phyloP scores from a whole-genome alignment of 1,140 invertebrate species.

The Vollenhovia emeryi region DNA sequence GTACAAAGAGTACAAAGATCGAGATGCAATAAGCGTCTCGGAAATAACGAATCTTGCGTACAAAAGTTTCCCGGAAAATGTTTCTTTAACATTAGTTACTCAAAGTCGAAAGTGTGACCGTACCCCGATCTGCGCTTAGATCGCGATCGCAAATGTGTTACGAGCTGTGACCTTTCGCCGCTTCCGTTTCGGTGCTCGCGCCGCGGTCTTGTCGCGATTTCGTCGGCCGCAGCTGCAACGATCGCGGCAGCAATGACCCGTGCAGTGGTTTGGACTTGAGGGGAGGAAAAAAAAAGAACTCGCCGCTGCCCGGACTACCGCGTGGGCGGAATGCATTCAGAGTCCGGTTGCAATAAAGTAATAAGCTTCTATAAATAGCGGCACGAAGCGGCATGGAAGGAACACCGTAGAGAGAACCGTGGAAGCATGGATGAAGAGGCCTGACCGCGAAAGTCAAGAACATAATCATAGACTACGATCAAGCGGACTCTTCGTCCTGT shows the following conservation, averaged over 20 bases:
- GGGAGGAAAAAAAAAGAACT: neutral
- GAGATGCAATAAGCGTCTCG: neutral
- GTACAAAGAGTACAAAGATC: no score
- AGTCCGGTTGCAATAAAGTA: constrained; percentile 79
- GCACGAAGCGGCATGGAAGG: constrained; percentile 68
- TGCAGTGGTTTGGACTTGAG: constrained; percentile 15
- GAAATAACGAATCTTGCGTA: neutral
- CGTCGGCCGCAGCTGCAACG: constrained; percentile 8
- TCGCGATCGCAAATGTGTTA: neutral
- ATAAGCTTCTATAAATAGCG: constrained; percentile 81
- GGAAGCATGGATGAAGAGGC: constrained; percentile 75
- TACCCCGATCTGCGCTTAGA: neutral
- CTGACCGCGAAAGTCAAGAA: constrained; percentile 80
- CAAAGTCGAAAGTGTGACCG: neutral
- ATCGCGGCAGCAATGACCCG: constrained; percentile 22
- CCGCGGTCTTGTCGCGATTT: constrained; percentile 26
- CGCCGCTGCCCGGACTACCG: constrained; percentile 43
- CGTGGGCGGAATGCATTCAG: constrained; percentile 77
- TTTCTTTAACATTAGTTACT: neutral
- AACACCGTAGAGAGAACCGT: constrained; percentile 67
- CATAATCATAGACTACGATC: constrained; percentile 81
- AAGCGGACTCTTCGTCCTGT: constrained; percentile 56
- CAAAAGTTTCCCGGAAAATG: neutral
- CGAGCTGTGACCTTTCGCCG: neutral
- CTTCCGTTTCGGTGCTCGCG: constrained; percentile 11